phyloP scores from a whole-genome alignment of 2,113 vertebrate species.

The Epinephelus moara region DNA sequence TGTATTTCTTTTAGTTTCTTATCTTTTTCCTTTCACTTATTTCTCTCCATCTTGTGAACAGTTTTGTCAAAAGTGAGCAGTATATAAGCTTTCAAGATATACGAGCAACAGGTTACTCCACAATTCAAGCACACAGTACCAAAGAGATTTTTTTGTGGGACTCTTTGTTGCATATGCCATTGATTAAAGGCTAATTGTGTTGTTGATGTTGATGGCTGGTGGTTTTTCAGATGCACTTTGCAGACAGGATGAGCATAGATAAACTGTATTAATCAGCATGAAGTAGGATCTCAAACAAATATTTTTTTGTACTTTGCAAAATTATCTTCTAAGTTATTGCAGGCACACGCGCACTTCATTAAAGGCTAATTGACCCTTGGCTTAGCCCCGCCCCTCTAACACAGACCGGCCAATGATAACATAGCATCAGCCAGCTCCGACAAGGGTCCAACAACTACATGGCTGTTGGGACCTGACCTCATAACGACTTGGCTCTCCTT shows the following conservation, averaged over 20 bases:
- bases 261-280: background rate
- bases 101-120: background rate
- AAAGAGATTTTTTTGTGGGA: no score
- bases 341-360: background rate
- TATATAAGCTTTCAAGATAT: background rate
- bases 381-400: no score
- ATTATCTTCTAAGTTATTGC: no score
- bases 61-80: background rate
- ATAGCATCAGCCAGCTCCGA: no score
- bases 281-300: background rate
- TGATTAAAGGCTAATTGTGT: background rate
- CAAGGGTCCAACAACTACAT: no score
- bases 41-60: background rate
- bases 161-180: no score
- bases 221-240: background rate
- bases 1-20: background rate
- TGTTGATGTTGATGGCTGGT: conserved; percentile 8
- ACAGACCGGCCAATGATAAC: no score
- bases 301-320: background rate
- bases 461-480: no score
- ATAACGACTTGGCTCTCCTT: no score
- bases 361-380: no score
- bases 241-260: background rate
- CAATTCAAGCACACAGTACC: no score
- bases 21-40: background rate